Evolutionary conservation across 1,140 invertebrate species (phyloP).

Genomic region (Phymorhynchus buccinoides): DNA sequence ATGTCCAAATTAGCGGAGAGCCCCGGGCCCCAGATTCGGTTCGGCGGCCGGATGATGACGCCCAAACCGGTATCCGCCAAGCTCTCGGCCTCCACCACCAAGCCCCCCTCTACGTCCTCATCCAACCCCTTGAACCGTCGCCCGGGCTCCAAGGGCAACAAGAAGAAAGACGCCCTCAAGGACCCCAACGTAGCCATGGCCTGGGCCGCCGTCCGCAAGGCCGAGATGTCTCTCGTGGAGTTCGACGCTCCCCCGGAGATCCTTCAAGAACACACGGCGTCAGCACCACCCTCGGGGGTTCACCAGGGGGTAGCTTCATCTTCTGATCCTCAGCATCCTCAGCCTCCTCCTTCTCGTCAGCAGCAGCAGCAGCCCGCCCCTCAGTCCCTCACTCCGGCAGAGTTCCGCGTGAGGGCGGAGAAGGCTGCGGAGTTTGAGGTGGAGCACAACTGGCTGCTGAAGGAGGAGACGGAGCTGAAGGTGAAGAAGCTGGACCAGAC

Average conservation of each 20-base stretch:
- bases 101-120: background rate
- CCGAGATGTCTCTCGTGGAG: constrained; percentile 18
- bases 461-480: constrained; percentile 51
- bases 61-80: constrained; percentile 26
- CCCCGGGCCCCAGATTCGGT: background rate
- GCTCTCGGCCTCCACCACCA: background rate
- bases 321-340: background rate
- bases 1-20: constrained; percentile 30
- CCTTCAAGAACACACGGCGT: background rate
- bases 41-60: constrained; percentile 22
- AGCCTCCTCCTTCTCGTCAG: background rate
- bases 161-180: constrained; percentile 26
- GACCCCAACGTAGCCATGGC: constrained; percentile 19
- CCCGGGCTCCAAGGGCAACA: background rate
- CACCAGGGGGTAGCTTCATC: background rate
- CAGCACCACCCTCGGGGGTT: background rate
- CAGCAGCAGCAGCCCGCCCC: no score
- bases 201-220: constrained; percentile 24
- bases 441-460: constrained; percentile 61
- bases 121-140: background rate
- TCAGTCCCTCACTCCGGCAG: constrained; percentile 3
- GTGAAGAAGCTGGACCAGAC: constrained; percentile 48
- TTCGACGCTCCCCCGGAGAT: constrained; percentile 26
- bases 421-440: constrained; percentile 55
- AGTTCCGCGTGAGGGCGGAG: constrained; percentile 27